Evolutionary conservation across 2,797 vertebrate genomes (phyloP).

Genomic region (Xenops minutus): DNA sequence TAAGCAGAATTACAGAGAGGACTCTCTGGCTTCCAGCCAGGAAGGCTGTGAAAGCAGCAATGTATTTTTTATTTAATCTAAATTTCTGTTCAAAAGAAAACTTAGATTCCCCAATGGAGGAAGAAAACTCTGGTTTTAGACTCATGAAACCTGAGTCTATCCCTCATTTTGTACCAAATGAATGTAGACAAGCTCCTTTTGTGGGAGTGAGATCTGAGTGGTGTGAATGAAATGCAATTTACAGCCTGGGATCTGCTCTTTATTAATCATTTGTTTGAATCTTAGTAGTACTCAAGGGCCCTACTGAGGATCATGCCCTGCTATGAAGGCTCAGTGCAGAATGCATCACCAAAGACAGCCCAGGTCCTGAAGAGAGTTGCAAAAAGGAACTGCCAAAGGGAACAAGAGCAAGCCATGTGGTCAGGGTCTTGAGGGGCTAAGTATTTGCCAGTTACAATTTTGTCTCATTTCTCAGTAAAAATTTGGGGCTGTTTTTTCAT

Average conservation of each 20-base stretch:
- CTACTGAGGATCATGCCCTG: slow-evolving; percentile 3
- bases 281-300: not conserved
- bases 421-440: not conserved
- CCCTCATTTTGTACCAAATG: slow-evolving; percentile 52
- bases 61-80: slow-evolving; percentile 57
- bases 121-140: slow-evolving; percentile 26
- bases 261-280: slow-evolving; percentile 58
- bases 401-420: not conserved
- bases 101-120: slow-evolving; percentile 47
- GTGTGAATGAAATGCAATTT: slow-evolving; percentile 56
- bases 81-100: slow-evolving; percentile 57
- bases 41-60: slow-evolving; percentile 28
- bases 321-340: not conserved
- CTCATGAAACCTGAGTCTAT: slow-evolving; percentile 34
- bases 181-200: slow-evolving; percentile 40
- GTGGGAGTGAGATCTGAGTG: not conserved
- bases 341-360: not conserved
- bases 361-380: not conserved
- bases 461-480: not conserved
- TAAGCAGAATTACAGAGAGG: slow-evolving; percentile 24
- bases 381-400: not conserved
- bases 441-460: slow-evolving; percentile 24
- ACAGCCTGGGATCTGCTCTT: slow-evolving; percentile 40
- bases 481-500: not conserved
- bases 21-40: slow-evolving; percentile 8